These are phyloP conservation scores for Denticeps clupeoides DNA, from an alignment of 2,797 vertebrate genomes.

Conservation along the genomic window DNA sequence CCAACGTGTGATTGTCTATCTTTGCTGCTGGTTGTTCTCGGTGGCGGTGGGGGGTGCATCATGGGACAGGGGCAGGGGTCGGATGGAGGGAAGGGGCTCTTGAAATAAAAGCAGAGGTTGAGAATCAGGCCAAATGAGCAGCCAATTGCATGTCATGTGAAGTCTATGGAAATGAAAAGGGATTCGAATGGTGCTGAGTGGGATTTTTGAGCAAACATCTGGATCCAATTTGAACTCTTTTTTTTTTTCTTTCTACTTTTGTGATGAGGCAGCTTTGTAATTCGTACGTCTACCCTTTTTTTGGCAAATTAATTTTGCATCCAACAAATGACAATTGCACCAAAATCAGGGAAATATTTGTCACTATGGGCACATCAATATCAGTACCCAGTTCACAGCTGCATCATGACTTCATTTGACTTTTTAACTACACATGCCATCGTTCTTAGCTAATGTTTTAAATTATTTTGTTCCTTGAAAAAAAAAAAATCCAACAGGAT, in stretches of 20 bases:
- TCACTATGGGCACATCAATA: conserved; percentile 25
- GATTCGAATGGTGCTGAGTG: conserved; percentile 23
- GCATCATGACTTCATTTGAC: conserved; percentile 71
- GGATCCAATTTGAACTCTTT: conserved; percentile 32
- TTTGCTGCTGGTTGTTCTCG: conserved; percentile 98
- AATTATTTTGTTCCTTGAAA: too few species aligned
- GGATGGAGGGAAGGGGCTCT: conserved; percentile 34
- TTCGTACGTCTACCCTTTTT: conserved; percentile 28
- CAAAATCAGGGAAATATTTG: conserved; percentile 37
- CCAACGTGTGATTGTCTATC: conserved; percentile 56
- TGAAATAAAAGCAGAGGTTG: conserved; percentile 71
- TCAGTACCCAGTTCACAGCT: conserved; percentile 66
- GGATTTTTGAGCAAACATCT: conserved; percentile 1
- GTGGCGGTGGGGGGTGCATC: conserved; percentile 64
- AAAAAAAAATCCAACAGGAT: too few species aligned
- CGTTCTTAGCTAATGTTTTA: neutral
- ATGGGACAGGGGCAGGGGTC: conserved; percentile 37
- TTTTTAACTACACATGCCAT: neutral
- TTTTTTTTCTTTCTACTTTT: conserved; percentile 42
- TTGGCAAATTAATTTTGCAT: too few species aligned
- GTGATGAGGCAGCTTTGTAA: conserved; percentile 89
- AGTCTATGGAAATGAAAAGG: conserved; percentile 68
- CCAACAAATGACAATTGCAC: too few species aligned
- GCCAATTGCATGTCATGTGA: conserved; percentile 69
- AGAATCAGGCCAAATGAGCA: conserved; percentile 80